A percentile compares a stretch with the other conserved stretches of the same genome.
These are phyloP conservation scores for Cercopithecus petaurista DNA, from an alignment of 2,797 vertebrate genomes.

Conservation along the genomic window DNA sequence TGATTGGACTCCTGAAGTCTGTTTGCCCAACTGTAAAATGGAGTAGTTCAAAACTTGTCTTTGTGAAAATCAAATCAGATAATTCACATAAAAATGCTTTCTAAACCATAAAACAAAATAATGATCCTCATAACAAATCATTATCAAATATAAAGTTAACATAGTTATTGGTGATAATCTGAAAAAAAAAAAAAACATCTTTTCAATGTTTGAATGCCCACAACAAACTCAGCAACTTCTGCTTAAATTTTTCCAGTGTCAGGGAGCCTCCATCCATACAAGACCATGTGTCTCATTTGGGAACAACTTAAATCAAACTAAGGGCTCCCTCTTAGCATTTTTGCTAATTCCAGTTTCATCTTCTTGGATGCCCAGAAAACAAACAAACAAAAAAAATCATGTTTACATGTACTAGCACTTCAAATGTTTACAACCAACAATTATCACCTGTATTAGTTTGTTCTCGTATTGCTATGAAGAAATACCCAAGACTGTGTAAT, in stretches of 20 bases:
- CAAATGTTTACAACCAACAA: background rate
- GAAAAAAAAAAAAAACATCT: background rate
- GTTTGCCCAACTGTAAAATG: background rate
- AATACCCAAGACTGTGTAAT: background rate
- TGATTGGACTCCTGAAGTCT: background rate
- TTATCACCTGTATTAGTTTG: background rate
- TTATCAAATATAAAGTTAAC: background rate
- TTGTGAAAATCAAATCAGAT: constrained; percentile 1
- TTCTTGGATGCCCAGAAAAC: background rate
- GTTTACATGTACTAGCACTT: background rate
- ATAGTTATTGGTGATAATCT: background rate
- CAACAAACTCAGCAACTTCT: background rate
- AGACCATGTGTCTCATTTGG: background rate
- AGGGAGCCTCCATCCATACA: background rate
- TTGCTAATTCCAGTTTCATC: background rate
- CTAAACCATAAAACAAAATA: background rate
- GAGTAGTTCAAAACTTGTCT: background rate
- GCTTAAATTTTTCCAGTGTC: background rate
- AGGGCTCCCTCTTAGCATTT: background rate
- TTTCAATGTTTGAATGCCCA: background rate
- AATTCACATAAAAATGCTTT: background rate
- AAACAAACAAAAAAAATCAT: background rate
- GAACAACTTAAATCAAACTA: background rate
- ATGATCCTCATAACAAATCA: background rate
- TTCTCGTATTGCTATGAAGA: background rate